A percentile compares a stretch with the other conserved stretches of the same genome.
phyloP scores from a whole-genome alignment of 2,113 vertebrate genomes.

The Axis porcinus region DNA sequence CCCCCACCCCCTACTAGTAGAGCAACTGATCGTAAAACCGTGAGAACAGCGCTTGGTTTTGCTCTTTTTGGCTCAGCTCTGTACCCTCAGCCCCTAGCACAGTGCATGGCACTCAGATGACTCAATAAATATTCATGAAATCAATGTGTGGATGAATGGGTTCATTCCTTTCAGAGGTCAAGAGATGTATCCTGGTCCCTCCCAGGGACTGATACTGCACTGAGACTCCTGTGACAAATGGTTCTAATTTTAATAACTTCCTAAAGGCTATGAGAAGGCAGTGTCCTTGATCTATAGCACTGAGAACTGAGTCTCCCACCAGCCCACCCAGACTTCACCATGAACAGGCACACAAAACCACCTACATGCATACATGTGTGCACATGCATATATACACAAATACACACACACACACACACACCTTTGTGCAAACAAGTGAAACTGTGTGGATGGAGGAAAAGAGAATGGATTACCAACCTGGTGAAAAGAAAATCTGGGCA shows the following conservation, averaged over 20 bases:
- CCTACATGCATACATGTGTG: background rate
- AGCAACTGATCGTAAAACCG: background rate
- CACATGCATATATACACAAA: background rate
- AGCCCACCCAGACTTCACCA: background rate
- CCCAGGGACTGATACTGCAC: constrained; percentile 2
- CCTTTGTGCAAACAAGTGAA: background rate
- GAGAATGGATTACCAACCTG: background rate
- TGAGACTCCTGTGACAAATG: constrained; percentile 64
- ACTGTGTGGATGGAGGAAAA: background rate
- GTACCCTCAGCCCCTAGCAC: background rate
- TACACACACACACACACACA: background rate
- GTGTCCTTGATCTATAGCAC: background rate
- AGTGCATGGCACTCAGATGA: background rate
- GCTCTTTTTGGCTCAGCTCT: background rate
- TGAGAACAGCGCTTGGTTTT: background rate
- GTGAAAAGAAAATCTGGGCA: background rate
- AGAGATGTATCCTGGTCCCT: constrained; percentile 53
- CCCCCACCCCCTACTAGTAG: background rate
- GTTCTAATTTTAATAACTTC: constrained; percentile 63
- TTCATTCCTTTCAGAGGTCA: constrained; percentile 36
- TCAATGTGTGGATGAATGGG: background rate
- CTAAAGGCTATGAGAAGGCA: background rate
- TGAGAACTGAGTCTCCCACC: background rate
- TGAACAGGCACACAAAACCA: background rate
- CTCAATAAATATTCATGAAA: background rate